Conservation (phyloP, 2,113 vertebrate species). For the Lepisosteus oculatus region DNA sequence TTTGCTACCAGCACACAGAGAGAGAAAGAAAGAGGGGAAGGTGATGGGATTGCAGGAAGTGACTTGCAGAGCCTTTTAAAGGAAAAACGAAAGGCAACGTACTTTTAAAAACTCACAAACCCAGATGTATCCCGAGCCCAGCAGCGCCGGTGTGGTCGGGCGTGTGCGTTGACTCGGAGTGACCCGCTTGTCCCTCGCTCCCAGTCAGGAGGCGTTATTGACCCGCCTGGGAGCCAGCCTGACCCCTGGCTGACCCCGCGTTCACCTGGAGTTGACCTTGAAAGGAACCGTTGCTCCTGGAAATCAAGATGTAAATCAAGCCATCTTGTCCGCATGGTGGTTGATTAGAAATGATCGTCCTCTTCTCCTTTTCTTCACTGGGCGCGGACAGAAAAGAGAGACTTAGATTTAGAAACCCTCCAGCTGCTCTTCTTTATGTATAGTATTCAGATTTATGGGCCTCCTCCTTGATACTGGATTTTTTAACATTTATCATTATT, state of each 20-base stretch:
- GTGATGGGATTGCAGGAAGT: constrained; percentile 91
- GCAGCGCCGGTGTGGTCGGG: constrained; percentile 49
- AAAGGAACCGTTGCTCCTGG: constrained; percentile 78
- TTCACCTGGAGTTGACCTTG: constrained; percentile 99
- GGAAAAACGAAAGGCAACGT: constrained; percentile 68
- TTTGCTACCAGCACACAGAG: constrained; percentile 43
- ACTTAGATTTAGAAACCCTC: constrained; percentile 66
- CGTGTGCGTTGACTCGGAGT: constrained; percentile 84
- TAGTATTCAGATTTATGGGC: constrained; percentile 80
- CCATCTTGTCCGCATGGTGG: constrained; percentile 64
- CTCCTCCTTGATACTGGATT: constrained; percentile 77
- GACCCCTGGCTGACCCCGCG: constrained; percentile 88
- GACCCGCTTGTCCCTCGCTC: constrained; percentile 71
- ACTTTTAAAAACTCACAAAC: too few species aligned
- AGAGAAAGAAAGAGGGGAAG: constrained; percentile 30
- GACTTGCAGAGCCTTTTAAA: constrained; percentile 96
- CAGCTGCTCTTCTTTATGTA: constrained; percentile 78
- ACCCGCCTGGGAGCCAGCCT: constrained; percentile 84
- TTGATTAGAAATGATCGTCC: constrained; percentile 86
- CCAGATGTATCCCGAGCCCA: too few species aligned
- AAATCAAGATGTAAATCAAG: constrained; percentile 67
- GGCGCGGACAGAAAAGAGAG: constrained; percentile 47
- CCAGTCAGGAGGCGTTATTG: constrained; percentile 85
- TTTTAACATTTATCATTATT: constrained; percentile 88
- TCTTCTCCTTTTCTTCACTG: constrained; percentile 51